Conservation (phyloP, 2,113 vertebrate genomes). For the Esox niger region DNA sequence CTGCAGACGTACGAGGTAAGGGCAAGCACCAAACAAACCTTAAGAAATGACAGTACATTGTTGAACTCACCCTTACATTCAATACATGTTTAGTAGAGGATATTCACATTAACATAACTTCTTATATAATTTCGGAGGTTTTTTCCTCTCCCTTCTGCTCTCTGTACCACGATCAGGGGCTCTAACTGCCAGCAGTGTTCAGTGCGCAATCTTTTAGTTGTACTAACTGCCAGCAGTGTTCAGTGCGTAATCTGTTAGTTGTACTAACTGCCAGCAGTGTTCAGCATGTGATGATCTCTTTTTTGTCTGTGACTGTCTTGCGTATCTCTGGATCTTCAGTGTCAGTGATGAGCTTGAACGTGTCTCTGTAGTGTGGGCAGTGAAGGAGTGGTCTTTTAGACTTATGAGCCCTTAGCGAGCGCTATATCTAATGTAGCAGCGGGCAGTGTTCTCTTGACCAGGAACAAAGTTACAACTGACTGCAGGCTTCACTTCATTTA, state of each 20-base stretch:
- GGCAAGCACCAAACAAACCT: not conserved
- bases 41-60: not conserved
- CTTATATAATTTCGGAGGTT: no score
- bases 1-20: conserved; percentile 94
- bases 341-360: conserved; percentile 27
- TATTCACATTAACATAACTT: no score
- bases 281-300: not conserved
- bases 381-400: conserved; percentile 39
- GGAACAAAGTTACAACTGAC: no score
- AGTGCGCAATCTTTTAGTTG: conserved; percentile 9
- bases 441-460: conserved; percentile 41
- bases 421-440: conserved; percentile 40
- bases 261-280: conserved; percentile 4
- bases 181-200: conserved; percentile 4
- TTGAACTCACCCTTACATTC: no score
- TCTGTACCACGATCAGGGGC: conserved; percentile 7
- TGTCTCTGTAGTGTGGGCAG: conserved; percentile 28
- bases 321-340: conserved; percentile 15
- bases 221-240: conserved; percentile 4
- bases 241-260: conserved; percentile 10
- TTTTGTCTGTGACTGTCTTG: conserved; percentile 29
- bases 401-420: conserved; percentile 23
- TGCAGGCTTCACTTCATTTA: no score
- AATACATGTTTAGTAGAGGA: no score
- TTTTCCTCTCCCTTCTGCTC: no score